phyloP scores from a whole-genome alignment of 2,797 vertebrate species.

The Eulemur mongoz region DNA sequence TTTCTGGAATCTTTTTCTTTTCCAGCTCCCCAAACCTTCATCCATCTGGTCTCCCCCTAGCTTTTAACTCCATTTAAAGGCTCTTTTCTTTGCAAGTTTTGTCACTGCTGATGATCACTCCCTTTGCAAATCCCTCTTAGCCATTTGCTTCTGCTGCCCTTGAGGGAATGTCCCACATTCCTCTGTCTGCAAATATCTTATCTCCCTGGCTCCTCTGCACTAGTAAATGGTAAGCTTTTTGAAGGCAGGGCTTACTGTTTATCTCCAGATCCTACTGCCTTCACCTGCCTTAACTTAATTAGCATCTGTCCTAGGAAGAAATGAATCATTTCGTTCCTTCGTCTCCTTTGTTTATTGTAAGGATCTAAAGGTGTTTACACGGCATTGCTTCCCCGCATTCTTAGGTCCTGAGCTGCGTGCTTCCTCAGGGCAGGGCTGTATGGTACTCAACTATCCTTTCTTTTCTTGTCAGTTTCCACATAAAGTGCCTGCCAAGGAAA shows the following conservation, averaged over 20 bases:
- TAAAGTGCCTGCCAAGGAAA: neutral
- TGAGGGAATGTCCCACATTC: neutral
- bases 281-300: neutral
- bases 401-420: neutral
- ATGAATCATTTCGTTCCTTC: neutral
- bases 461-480: neutral
- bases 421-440: neutral
- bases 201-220: neutral
- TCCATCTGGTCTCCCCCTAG: fast-evolving
- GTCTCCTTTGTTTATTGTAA: neutral
- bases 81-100: neutral
- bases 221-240: neutral
- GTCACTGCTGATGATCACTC: neutral
- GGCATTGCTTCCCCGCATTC: neutral
- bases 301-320: neutral
- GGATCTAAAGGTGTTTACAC: neutral
- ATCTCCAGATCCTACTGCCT: neutral
- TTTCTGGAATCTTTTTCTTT: neutral
- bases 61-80: neutral
- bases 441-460: neutral
- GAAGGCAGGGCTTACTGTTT: neutral
- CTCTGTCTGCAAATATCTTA: neutral
- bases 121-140: neutral
- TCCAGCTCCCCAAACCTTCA: neutral
- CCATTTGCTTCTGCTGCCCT: neutral